Evolutionary conservation across 1,140 invertebrate species (phyloP), one percentile per base, ranked within the genome.

Genomic region (Limonius californicus): DNA sequence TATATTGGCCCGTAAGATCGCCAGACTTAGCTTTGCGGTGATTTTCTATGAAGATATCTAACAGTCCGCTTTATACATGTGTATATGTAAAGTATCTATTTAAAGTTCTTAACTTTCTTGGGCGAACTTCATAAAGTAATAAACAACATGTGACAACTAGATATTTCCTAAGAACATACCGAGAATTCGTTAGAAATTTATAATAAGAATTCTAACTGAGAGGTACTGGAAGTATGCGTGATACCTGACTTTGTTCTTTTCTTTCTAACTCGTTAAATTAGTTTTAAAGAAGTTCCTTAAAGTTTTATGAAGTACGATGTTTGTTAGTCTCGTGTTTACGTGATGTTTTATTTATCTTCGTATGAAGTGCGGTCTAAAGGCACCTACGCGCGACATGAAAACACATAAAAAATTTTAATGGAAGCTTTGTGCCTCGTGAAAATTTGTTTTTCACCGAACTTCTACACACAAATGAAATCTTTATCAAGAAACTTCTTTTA

Each of bases 231-330:
- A 12, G 35, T 9, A 39, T 11, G n/a, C 35, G 35, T 39, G 8
- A 39, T 39, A 39, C n/a, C n/a, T 39, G 7, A 39, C n/a, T 27
- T 27, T 39, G 8, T 14, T 39, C n/a, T 39, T 12, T 39, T 14
- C 35, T 39, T 9, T 39, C 35, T 14, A 39, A 39, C 35, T 39
- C 8, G 7, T 39, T 39, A 39, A 39, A 39, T 39, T 39, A 39
- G 35, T 39, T 39, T 39, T 39, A 39, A 39, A 39, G 35, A 39
- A 39, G 35, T 39, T 39, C n/a, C 35, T 12, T 39, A 39, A 39
- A 39, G 35, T 39, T 39, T 39, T 39, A 39, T 39, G 35, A 39
- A 39, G 35, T 39, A 39, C 35, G 35, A 39, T 39, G 35, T 39
- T 39, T 39, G 35, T 14, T 39, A 39, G 35, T 12, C n/a, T 12